Base-by-base conservation (phyloP, 2,797 vertebrate genomes). In the Clarias laeviceps region DNA sequence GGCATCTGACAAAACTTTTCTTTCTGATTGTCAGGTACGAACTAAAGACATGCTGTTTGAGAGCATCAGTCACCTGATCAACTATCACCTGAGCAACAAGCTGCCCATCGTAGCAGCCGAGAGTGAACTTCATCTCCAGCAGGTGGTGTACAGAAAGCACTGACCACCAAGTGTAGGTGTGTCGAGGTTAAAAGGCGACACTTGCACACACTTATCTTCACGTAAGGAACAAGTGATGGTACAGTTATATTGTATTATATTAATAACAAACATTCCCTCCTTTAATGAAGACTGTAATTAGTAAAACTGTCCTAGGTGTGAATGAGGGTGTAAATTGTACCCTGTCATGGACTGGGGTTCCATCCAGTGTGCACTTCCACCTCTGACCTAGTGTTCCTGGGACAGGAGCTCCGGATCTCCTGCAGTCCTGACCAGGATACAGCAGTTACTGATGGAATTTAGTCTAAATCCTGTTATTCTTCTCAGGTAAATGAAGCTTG, bases 41-140 rank as follows among this genome's bases (percentile, higher is more conserved):
- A 99, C 98, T 17, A 99, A 99, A 94, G 98, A 99, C 0, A 97
- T 99, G 94, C 91, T 99, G 78, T 99, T 99, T 2, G 97, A 99
- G 89, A 99, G 98, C 93, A 99, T 99, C 93, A 98, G 97, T 89
- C 98, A 99, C 93, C 96, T 99, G 72, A 98, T 99, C 84, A 95
- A 95, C 54, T 98, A 98, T 90, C 98, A 99, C 91, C 94, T 97
- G 90, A 96, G 96, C 92, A 98, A 97, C 0, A 95, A 97, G 90
- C 95, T 98, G 93, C 98, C 98, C 65, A 99, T 99, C 0, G 95
- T 99, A 64, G 98, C 98, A 0, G 98, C 97, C 0, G 98, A 98
- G 90, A 99, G 97, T 0, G 98, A 99, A 91, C 95, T 99, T 85
- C 97, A 97, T 91, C 96, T 99, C 54, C 96, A 97, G 14, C 97